These are phyloP conservation scores for Drosophila anceps DNA, from an alignment of 2,888 invertebrate species.

Conservation along the genomic window DNA sequence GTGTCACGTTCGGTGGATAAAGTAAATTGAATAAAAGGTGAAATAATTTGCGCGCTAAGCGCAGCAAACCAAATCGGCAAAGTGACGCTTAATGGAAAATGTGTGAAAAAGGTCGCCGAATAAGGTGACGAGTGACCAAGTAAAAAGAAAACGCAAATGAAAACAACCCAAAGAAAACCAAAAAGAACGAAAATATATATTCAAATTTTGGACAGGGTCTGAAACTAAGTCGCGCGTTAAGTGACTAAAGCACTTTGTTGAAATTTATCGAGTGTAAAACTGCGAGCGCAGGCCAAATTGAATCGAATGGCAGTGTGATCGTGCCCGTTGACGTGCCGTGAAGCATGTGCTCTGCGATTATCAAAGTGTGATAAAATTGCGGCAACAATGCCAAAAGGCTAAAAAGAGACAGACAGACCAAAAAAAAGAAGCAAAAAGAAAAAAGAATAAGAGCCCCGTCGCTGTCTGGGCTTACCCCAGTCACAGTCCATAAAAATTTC, in stretches of 20 bases:
- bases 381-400: conserved; percentile 51
- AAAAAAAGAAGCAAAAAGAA: conserved; percentile 22
- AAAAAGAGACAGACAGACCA: conserved; percentile 9
- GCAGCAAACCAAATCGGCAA: conserved; percentile 25
- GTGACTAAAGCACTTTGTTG: conserved; percentile 58
- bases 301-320: conserved; percentile 64
- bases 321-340: conserved; percentile 67
- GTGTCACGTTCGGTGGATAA: conserved; percentile 54
- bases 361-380: conserved; percentile 75
- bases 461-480: conserved; percentile 34
- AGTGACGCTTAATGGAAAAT: conserved; percentile 49
- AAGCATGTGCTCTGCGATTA: conserved; percentile 73
- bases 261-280: conserved; percentile 70
- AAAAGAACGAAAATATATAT: conserved; percentile 10
- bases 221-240: conserved; percentile 39
- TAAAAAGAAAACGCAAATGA: conserved; percentile 15
- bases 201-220: conserved; percentile 21
- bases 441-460: conserved; percentile 19
- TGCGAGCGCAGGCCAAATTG: conserved; percentile 60
- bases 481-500: conserved; percentile 70
- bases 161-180: not conserved
- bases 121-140: conserved; percentile 49
- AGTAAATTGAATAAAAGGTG: conserved; percentile 75
- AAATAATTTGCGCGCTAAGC: conserved; percentile 68
- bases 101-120: conserved; percentile 58